phyloP scores from a whole-genome alignment of 2,113 vertebrate genomes.

The Tretioscincus oriximinensis region DNA sequence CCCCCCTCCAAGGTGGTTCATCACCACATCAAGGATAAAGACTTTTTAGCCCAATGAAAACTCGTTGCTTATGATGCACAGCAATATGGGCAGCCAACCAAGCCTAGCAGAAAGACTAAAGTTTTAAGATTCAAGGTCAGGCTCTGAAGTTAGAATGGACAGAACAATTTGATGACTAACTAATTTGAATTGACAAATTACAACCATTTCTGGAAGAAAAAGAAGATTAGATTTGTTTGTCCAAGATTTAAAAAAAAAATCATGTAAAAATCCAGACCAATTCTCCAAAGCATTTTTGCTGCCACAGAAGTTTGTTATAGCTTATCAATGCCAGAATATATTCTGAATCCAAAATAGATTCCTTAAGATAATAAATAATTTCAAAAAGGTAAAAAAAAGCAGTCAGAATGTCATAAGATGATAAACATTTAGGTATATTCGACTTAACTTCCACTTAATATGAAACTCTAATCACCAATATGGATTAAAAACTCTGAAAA shows the following conservation, averaged over 20 bases:
- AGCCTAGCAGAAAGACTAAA: neutral
- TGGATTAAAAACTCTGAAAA: neutral
- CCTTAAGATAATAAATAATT: neutral
- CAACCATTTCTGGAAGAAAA: conserved; percentile 9
- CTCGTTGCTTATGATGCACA: neutral
- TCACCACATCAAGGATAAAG: conserved; percentile 19
- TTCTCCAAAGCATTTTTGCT: neutral
- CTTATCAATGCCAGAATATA: no score
- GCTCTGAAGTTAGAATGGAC: neutral
- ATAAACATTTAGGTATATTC: neutral
- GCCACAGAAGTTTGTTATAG: neutral
- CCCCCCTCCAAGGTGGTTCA: neutral
- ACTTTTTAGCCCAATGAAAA: neutral
- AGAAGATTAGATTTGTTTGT: neutral
- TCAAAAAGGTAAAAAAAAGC: neutral
- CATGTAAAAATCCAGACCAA: neutral
- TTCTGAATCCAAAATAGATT: neutral
- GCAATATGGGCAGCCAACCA: neutral
- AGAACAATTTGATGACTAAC: conserved; percentile 12
- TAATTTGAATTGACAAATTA: conserved; percentile 17
- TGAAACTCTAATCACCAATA: neutral
- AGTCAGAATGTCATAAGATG: neutral
- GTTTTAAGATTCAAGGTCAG: neutral
- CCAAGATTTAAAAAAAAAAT: conserved; percentile 16
- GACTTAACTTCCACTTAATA: neutral